Evolutionary conservation across 2,113 vertebrate genomes (phyloP).

Genomic region (Grallaria varia): DNA sequence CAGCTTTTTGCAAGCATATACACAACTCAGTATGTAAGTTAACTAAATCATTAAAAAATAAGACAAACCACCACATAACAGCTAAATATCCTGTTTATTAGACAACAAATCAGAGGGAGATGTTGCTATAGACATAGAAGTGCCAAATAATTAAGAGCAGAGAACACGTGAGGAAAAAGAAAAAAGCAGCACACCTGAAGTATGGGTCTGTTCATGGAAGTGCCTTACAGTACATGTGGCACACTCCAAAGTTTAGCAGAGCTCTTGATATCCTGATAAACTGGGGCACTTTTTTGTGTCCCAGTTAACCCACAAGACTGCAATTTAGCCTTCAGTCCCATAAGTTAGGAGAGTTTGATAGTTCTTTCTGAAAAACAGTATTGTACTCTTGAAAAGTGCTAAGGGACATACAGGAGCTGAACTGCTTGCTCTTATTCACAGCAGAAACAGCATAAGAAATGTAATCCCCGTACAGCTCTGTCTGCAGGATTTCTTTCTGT

Average conservation of each 20-base stretch:
- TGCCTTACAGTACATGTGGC: not conserved
- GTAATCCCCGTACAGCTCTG: not conserved
- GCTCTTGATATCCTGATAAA: not conserved
- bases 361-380: not conserved
- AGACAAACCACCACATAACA: not conserved
- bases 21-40: not conserved
- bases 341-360: not conserved
- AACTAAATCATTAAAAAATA: not conserved
- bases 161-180: not conserved
- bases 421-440: not conserved
- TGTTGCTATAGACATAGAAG: not conserved
- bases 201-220: fast-evolving
- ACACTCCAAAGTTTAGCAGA: not conserved
- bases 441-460: not conserved
- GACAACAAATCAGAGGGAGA: not conserved
- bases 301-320: not conserved
- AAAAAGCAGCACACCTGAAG: not conserved
- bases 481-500: not conserved
- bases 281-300: not conserved
- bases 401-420: not conserved
- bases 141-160: not conserved
- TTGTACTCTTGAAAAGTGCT: not conserved
- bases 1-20: not conserved
- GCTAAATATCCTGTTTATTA: not conserved
- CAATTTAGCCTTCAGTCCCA: not conserved